A percentile compares a stretch with the other conserved stretches of the same genome.
These are phyloP conservation scores for Eleutherodactylus coqui DNA, from an alignment of 2,797 vertebrate genomes.

Conservation along the genomic window DNA sequence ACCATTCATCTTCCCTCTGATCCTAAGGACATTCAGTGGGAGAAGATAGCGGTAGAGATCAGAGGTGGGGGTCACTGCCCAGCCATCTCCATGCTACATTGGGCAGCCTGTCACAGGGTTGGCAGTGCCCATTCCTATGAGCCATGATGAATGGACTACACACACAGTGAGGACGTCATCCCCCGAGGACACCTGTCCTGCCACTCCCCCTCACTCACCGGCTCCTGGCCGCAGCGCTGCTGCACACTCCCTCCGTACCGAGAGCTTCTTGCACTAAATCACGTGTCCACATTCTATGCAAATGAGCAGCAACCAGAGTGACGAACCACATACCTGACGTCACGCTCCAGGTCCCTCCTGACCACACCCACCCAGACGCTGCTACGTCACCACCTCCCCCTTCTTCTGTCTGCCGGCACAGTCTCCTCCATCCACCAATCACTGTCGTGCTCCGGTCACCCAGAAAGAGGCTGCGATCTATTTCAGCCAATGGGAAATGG, in stretches of 20 bases:
- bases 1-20: background rate
- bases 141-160: background rate
- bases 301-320: background rate
- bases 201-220: background rate
- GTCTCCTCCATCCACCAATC: slow-evolving; percentile 15
- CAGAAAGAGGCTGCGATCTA: background rate
- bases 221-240: background rate
- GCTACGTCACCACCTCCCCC: slow-evolving; percentile 27
- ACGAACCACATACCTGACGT: slow-evolving; percentile 35
- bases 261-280: background rate
- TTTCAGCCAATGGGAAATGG: background rate
- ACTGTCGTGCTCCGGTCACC: background rate
- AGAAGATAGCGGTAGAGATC: background rate
- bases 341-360: slow-evolving; percentile 18
- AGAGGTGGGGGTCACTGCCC: no score
- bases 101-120: no score
- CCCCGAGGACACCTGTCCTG: background rate
- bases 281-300: slow-evolving; percentile 6
- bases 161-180: no score
- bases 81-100: no score
- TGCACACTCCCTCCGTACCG: no score
- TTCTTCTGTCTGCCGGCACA: background rate
- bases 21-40: background rate
- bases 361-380: slow-evolving; percentile 14
- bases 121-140: no score